Percentiles rank a stretch among this genome's conserved stretches.
Conservation (phyloP, 2,888 invertebrate genomes). For the Himalopsyche anomala region DNA sequence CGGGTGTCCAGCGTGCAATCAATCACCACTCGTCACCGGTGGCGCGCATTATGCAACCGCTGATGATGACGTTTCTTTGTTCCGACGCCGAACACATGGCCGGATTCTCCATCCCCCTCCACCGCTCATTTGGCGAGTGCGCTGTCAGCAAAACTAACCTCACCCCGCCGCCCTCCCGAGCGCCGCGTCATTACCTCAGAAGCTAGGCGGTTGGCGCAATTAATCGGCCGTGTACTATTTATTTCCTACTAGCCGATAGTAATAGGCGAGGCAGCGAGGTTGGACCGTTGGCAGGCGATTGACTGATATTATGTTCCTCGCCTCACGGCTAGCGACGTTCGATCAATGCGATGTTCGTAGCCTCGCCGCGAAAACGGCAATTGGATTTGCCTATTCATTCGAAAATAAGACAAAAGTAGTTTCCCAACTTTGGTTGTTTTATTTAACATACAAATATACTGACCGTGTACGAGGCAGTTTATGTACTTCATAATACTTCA, state of each 20-base stretch:
- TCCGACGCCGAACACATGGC: conserved; percentile 26
- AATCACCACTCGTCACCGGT: not conserved
- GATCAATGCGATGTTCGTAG: no score
- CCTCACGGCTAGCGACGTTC: not conserved
- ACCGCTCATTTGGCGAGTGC: not conserved
- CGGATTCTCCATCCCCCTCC: conserved; percentile 10
- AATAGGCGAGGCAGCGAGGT: conserved; percentile 18
- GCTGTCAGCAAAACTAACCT: conserved; percentile 11
- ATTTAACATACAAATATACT: no score
- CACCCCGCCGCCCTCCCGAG: not conserved
- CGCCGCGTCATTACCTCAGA: conserved; percentile 9
- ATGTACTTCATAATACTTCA: no score
- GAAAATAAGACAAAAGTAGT: no score
- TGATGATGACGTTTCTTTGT: conserved; percentile 15
- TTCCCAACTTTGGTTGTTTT: no score
- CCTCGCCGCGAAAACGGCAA: no score
- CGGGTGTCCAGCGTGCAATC: not conserved
- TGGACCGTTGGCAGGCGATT: conserved; percentile 17
- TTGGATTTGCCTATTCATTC: no score
- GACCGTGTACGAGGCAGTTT: no score
- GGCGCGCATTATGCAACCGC: conserved; percentile 14
- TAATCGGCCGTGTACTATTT: conserved; percentile 59
- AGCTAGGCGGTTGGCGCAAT: conserved; percentile 44
- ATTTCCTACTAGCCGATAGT: conserved; percentile 49
- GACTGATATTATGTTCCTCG: conserved; percentile 15